Evolutionary conservation across 2,113 vertebrate species (phyloP).

Genomic region (Rhadina sibilatrix): DNA sequence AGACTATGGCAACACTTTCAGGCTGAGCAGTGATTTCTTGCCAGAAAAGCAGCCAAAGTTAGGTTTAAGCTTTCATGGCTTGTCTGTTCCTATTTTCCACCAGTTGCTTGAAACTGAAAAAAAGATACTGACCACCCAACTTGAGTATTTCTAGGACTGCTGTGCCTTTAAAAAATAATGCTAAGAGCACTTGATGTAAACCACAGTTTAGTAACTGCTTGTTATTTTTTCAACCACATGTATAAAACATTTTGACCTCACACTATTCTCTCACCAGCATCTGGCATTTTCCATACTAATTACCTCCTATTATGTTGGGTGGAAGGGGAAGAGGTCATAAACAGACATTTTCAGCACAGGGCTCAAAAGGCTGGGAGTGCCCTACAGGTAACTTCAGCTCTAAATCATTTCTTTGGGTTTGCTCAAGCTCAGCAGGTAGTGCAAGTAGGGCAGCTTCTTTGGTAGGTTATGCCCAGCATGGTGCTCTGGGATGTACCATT

Average conservation of each 20-base stretch:
- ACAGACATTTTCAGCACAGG: neutral
- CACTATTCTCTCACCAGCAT: neutral
- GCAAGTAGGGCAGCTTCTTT: neutral
- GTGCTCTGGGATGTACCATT: neutral
- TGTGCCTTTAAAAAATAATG: neutral
- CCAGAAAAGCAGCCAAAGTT: constrained; percentile 40
- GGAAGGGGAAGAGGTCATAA: neutral
- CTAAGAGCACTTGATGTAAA: neutral
- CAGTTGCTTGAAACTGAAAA: neutral
- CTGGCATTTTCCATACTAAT: neutral
- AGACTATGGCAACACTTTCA: neutral
- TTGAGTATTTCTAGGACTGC: constrained; percentile 6
- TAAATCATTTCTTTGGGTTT: neutral
- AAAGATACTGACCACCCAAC: constrained; percentile 46
- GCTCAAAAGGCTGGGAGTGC: neutral
- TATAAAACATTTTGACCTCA: neutral
- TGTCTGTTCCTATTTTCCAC: constrained; percentile 37
- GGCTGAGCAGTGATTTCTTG: neutral
- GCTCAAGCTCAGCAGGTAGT: neutral
- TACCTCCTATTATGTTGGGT: neutral
- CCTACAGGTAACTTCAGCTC: neutral
- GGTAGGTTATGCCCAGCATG: neutral
- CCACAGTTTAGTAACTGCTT: neutral
- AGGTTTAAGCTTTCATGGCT: constrained; percentile 14
- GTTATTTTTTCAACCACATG: neutral